phyloP scores from a whole-genome alignment of 92 coral and sea anemone genomes.

The Siderastrea siderea region DNA sequence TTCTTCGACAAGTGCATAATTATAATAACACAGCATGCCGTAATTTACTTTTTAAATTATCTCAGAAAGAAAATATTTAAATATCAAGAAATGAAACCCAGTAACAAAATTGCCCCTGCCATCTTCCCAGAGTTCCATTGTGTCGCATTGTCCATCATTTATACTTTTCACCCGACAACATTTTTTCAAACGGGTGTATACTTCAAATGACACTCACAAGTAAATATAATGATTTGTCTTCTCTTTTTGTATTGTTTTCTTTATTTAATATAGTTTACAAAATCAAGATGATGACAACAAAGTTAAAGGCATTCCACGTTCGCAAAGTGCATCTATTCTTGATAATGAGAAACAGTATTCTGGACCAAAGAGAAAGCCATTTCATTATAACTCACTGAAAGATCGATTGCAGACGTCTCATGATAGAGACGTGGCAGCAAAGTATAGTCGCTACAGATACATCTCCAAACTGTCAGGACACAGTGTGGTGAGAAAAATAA shows the following conservation, averaged over 20 bases:
- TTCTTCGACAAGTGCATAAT: too few species aligned
- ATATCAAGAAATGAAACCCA: too few species aligned
- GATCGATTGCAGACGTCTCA: constrained; percentile 53
- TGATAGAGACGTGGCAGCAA: constrained; percentile 78
- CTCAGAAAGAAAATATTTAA: too few species aligned
- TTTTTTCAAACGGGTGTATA: too few species aligned
- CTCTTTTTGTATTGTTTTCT: neutral
- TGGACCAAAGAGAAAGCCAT: constrained; percentile 69
- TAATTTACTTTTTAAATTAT: too few species aligned
- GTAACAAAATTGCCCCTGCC: too few species aligned
- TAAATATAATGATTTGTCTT: neutral
- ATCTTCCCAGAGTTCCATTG: too few species aligned
- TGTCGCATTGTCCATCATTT: too few species aligned
- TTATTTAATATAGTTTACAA: neutral
- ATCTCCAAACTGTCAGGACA: constrained; percentile 83
- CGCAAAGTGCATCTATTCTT: neutral
- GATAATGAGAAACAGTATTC: neutral
- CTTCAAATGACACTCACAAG: too few species aligned
- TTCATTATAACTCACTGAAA: constrained; percentile 75
- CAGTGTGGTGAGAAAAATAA: constrained; percentile 69
- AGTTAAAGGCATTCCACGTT: neutral
- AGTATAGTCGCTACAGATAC: constrained; percentile 82
- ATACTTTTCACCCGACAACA: too few species aligned
- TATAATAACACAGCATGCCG: too few species aligned
- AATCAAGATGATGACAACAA: constrained; percentile 1